Evolutionary conservation across 2,797 vertebrate species (phyloP), one percentile per base, ranked within the genome.

Genomic region (Galago senegalensis): DNA sequence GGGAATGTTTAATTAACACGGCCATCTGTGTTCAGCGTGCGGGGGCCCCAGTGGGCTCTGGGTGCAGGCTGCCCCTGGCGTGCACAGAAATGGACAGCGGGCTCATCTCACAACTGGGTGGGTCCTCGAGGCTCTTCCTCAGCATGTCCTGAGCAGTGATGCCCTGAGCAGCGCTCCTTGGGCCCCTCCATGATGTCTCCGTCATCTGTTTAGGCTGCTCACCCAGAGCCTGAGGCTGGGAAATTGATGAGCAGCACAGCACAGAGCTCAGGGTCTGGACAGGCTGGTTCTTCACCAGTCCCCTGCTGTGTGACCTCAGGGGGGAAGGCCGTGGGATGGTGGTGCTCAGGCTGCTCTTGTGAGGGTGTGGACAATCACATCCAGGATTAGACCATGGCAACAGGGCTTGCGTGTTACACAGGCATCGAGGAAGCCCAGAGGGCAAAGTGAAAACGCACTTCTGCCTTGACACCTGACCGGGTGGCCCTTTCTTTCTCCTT

Each of bases 101-200:
- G 23, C n/a, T 25, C 3, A 10, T 21, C 2, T 8, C 6, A 60
- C 1, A 60, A 1, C 7, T 7, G 3, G 3, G 46, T 17, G 34
- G 16, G 6, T 18, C 37, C 12, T 0, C 3, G 53, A 27, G 10
- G 9, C 2, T n/a, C 43, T 18, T 12, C 18, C 89, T 82, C 34
- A 13, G 76, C 34, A 7, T 25, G 21, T 37, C 10, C 88, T 29
- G 14, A 46, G 31, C 37, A 18, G 9, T 12, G 9, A 18, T 18
- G 37, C 21, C 77, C 21, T 27, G 12, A 21, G 29, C 21, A 46
- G 31, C 21, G 1, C 29, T 37, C n/a, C 8, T 27, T 5, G 77
- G 77, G 8, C 21, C 29, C 31, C 21, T 2, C 2, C 27, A n/a
- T 3, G 65, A 9, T 18, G 34, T 40, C 65, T 40, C 27, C 3